Base-by-base conservation (phyloP, 2,113 vertebrate genomes). In the Lampris incognitus region DNA sequence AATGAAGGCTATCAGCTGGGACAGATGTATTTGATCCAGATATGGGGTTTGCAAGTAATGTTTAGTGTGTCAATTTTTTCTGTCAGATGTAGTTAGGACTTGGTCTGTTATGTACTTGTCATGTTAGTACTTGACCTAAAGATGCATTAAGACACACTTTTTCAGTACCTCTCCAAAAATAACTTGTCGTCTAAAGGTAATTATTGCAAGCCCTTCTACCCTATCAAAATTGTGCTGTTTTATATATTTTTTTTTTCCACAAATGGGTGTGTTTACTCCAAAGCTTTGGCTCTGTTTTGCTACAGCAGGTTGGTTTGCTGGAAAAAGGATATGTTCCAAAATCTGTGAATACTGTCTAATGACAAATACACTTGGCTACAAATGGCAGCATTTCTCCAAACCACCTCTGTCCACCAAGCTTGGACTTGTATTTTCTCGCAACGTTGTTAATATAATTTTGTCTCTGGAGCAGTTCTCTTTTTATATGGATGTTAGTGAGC, bases 391-490 rank as follows among this genome's bases (percentile, higher is more conserved):
- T 67, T 83, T 79, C 51, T 82, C 54, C 66, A 11, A 24, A 67
- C 13, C 1, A 71, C 39, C 13, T 67, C 57, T 49, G 72, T 68
- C 52, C 50, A 68, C 56, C 9, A 54, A 54, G 38, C 38, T 40
- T 38, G 68, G 24, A 41, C 57, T 49, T 59, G 59, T 82, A 61
- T 54, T 60, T 79, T 6, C 72, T 79, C 84, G 70, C 76, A 66
- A 82, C 76, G 51, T 85, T 66, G 59, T 63, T 80, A 60, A 67
- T 88, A 72, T 76, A 39, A 81, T 81, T 61, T 50, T 85, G 36
- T 84, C 78, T 87, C 71, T 81, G 71, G 72, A 85, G 81, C 76
- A 46, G 59, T 48, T n/a, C 9, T 55, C 38, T 73, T 82, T 84
- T 79, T 63, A 66, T 66, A 81, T 67, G 8, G 9, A 69, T n/a